A percentile compares a stretch with the other conserved stretches of the same genome.
Evolutionary conservation across 2,113 vertebrate genomes (phyloP).

Genomic region (Chaenogobius annularis): DNA sequence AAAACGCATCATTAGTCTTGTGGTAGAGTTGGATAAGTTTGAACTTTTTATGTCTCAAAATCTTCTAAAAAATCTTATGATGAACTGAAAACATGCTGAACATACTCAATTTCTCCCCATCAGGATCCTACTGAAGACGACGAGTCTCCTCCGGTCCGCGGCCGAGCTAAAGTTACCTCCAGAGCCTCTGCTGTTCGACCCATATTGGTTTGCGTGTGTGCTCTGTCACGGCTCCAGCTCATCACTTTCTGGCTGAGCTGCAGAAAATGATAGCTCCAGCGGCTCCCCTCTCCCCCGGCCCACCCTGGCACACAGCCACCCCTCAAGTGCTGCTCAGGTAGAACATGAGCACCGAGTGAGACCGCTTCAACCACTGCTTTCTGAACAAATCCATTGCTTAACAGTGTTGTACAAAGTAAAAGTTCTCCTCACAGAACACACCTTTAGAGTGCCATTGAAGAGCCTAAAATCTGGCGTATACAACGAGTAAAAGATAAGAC

Average conservation of each 20-base stretch:
- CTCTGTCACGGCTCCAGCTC: conserved; percentile 9
- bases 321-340: conserved; percentile 10
- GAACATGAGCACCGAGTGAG: conserved; percentile 8
- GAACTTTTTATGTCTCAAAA: neutral
- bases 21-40: neutral
- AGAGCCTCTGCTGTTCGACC: conserved; percentile 5
- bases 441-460: neutral
- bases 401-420: neutral
- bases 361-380: conserved; percentile 6
- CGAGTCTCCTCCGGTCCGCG: neutral
- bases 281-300: conserved; percentile 1
- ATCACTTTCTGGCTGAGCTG: conserved; percentile 12
- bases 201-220: conserved; percentile 2
- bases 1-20: too few relatives aligned
- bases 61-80: neutral
- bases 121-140: neutral
- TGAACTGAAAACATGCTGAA: neutral
- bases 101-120: neutral
- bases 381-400: conserved; percentile 7
- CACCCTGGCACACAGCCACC: conserved; percentile 2
- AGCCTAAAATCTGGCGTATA: neutral
- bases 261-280: conserved; percentile 13
- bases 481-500: neutral
- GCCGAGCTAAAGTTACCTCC: neutral
- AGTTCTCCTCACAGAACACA: neutral